Evolutionary conservation across 2,797 vertebrate species (phyloP), one percentile per base, ranked within the genome.

Genomic region (Acanthiza pusilla): DNA sequence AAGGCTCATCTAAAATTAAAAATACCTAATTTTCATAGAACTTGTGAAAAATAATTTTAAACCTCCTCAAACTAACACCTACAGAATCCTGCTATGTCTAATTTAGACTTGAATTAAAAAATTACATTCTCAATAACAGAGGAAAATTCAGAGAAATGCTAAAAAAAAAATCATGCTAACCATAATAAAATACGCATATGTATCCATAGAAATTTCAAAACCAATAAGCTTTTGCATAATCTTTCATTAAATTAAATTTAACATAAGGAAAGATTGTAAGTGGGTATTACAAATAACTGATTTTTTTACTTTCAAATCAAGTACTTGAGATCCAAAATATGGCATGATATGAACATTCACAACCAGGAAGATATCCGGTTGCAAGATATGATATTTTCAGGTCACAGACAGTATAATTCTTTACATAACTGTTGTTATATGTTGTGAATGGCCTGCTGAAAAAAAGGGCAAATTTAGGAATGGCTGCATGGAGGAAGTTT

Each of bases 61-160:
- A 47, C 1, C 0, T 1, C 1, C 7, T 38, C n/a, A 76, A 72
- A 70, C 10, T 30, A 13, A 54, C 65, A 65, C 15, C 0, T 12
- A 32, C 14, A 51, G 9, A 89, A 42, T 9, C 26, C 5, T 73
- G 8, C 7, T 42, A 9, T 47, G 10, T 67, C 26, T 50, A 12
- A 36, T 63, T 67, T 23, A 43, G 11, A 57, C 81, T 78, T 54
- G n/a, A 55, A 43, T 76, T 38, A 4, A 3, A 12, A 84, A 50
- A 53, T 4, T 1, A 17, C 7, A 5, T 27, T 40, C 10, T 50
- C 0, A 0, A 58, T 36, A 48, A 38, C 5, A 92, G 90, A 63
- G 36, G 4, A 20, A 32, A 51, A 17, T 17, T 76, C 17, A 61
- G 10, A 60, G 4, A 20, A 81, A 67, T 11, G 10, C 1, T 66